Percentiles rank a stretch among this genome's conserved stretches.
These are phyloP conservation scores for Macropis europaea DNA, from an alignment of 2,888 invertebrate genomes.

Conservation along the genomic window DNA sequence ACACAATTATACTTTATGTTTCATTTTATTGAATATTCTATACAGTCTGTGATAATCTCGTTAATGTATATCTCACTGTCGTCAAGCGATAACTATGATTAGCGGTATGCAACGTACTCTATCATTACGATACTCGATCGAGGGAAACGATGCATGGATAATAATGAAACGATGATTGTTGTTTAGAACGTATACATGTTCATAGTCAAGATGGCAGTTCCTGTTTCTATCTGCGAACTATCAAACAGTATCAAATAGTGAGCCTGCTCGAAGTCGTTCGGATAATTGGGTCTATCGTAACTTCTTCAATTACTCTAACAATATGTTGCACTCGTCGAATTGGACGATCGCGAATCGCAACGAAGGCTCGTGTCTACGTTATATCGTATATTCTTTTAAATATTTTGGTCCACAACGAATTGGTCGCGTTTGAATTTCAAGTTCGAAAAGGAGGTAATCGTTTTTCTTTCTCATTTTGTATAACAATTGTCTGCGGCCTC, in stretches of 20 bases:
- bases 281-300: no score
- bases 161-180: slow-evolving; percentile 10
- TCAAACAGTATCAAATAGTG: slow-evolving; percentile 47
- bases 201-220: slow-evolving; percentile 55
- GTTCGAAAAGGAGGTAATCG: slow-evolving; percentile 10
- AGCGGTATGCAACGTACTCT: background rate
- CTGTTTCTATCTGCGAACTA: slow-evolving; percentile 31
- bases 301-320: no score
- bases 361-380: background rate
- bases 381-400: slow-evolving; percentile 12
- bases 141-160: background rate
- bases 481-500: slow-evolving; percentile 30
- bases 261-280: slow-evolving; percentile 7
- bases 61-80: slow-evolving; percentile 23
- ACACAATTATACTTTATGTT: slow-evolving; percentile 9
- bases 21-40: slow-evolving; percentile 36
- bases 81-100: slow-evolving; percentile 36
- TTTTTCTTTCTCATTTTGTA: slow-evolving; percentile 12
- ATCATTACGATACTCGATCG: slow-evolving; percentile 4
- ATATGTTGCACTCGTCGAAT: no score
- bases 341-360: background rate
- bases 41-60: slow-evolving; percentile 31
- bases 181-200: slow-evolving; percentile 3
- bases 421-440: slow-evolving; percentile 40
- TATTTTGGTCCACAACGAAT: slow-evolving; percentile 47